Evolutionary conservation across 2,888 invertebrate species (phyloP), one percentile per base, ranked within the genome.

Genomic region (Pantelozetes paolii): DNA sequence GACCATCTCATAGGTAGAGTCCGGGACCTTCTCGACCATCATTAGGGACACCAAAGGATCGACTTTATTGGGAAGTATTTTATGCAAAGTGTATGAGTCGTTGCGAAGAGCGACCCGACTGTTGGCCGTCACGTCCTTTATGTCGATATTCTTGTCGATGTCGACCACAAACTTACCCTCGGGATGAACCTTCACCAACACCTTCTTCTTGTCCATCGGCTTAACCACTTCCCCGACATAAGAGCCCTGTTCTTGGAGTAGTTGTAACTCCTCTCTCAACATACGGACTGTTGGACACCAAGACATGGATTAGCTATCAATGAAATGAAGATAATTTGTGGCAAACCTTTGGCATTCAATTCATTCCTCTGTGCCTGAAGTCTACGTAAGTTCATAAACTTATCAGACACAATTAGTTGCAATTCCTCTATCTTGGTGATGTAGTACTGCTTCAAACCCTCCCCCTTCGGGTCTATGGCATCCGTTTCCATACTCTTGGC

Each of bases 11-110:
- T 99, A 99, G 0, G 99, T 99, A 0, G 98, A 98, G 83, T 99
- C 99, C 0, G 99, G 99, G 1, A 99, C 99, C 83, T 99, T 99
- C 83, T 99, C 99, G 0, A 99, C 99, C 99, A 99, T 99, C 99
- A 99, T 99, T 76, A 99, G 88, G 0, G 97, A 97, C 0, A 99
- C 99, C 75, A 99, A 85, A 0, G 99, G 99, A 85, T 99, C 99
- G 1, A 99, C 96, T 86, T 99, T 99, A 84, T 98, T 99, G 0
- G 99, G 99, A 30, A 99, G 85, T 79, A 99, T 96, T 85, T 99
- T 99, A 83, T 99, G 99, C 54, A 99, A 86, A 0, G 96, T 96
- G 81, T 99, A 99, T 82, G 96, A 96, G 84, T 99, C 99, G 82
- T 99, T 99, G 73, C 98, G 89, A 48, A 99, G 86, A 9, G 99